phyloP scores from a whole-genome alignment of 2,888 invertebrate species.

The Lymantria monacha region DNA sequence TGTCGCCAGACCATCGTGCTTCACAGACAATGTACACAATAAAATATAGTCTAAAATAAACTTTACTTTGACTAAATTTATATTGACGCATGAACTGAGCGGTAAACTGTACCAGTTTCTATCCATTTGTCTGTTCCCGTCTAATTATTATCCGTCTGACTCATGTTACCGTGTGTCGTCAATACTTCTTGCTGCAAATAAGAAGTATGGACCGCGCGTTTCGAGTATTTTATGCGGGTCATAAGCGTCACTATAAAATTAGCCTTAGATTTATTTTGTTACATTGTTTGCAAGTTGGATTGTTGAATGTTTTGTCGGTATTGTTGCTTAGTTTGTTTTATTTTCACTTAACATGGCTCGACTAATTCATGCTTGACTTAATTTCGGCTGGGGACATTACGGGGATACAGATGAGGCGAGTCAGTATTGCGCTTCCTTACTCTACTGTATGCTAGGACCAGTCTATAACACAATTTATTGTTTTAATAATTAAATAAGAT shows the following conservation, averaged over 20 bases:
- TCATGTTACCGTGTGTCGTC: too few species aligned
- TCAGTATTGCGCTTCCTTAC: neutral
- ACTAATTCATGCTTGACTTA: constrained; percentile 7
- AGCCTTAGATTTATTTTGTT: neutral
- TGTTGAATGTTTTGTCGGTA: neutral
- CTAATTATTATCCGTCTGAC: too few species aligned
- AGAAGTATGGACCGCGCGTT: too few species aligned
- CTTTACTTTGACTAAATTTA: neutral
- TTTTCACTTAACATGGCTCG: constrained; percentile 7
- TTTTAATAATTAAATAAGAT: neutral
- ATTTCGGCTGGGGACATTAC: neutral
- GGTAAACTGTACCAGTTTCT: too few species aligned
- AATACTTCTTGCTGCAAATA: too few species aligned
- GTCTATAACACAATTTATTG: neutral
- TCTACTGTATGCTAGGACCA: neutral
- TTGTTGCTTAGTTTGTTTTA: constrained; percentile 7
- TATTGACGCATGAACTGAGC: too few species aligned
- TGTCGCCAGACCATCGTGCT: neutral
- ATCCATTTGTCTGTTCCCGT: too few species aligned
- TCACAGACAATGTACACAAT: neutral
- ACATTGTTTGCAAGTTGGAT: neutral
- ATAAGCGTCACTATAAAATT: too few species aligned
- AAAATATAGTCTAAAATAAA: neutral
- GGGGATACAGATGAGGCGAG: neutral
- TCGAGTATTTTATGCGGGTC: too few species aligned